Evolutionary conservation across 2,888 invertebrate genomes (phyloP), one percentile per base, ranked within the genome.

Genomic region (Masnerella sp.): DNA sequence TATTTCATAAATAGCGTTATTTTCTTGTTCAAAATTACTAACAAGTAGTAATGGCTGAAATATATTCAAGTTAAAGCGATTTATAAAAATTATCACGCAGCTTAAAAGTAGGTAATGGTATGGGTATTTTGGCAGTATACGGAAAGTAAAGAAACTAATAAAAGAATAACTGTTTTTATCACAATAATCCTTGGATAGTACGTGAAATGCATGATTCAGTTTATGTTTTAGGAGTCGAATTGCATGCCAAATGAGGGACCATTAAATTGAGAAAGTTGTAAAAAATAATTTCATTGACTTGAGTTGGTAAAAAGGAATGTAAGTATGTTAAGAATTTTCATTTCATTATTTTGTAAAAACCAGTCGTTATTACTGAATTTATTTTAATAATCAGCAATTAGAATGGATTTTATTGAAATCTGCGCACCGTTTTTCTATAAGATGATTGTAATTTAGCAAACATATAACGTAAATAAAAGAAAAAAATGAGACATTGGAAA

Each of bases 211-310:
- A 61, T 61, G 20, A 11, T 43, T 36, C 47, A 36, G 30, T 47
- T 38, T 28, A 47, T 25, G 12, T 38, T 34, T 34, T 22, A 28
- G 17, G 12, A 38, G 11, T 47, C 7, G 18, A 12, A 61, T 28
- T 47, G 30, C 43, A 61, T 61, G 12, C 18, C n/a, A 61, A 47
- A 61, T 38, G 47, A 47, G 4, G 47, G n/a, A 34, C 32, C 15
- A 42, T 20, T 15, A 30, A 28, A 56, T 28, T 32, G 14, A 22
- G 40, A 54, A 54, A 40, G 32, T 32, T 32, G 32, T 3, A 9
- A 32, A 32, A 32, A 32, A 32, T 32, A 32, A 43, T 22, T n/a
- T n/a, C n/a, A n/a, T n/a, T n/a, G n/a, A n/a, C n/a, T n/a, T n/a
- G n/a, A n/a, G n/a, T n/a, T n/a, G n/a, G n/a, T n/a, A n/a, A n/a